Percentiles rank a stretch among this genome's conserved stretches.
These are phyloP conservation scores for Bovichtus variegatus DNA, from an alignment of 2,797 vertebrate species.

Conservation along the genomic window DNA sequence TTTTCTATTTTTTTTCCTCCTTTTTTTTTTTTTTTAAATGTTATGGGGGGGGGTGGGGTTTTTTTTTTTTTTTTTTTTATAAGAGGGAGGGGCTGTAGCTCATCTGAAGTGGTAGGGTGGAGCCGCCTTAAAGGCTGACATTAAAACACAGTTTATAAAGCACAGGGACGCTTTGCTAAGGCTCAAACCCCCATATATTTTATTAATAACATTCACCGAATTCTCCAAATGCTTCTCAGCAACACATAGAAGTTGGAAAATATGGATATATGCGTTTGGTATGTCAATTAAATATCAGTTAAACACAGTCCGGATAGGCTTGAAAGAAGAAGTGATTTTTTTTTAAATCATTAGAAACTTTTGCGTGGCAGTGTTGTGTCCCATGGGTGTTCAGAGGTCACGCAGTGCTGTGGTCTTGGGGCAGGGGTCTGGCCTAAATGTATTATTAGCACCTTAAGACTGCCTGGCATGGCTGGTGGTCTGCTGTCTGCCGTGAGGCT, in stretches of 20 bases:
- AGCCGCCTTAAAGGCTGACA: conserved; percentile 63
- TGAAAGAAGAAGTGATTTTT: background rate
- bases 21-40: conserved; percentile 9
- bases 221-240: background rate
- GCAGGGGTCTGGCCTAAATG: conserved; percentile 42
- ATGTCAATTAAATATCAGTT: too few species aligned
- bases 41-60: too few species aligned
- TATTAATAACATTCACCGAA: conserved; percentile 2
- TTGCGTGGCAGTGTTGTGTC: conserved; percentile 18
- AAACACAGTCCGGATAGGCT: background rate
- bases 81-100: conserved; percentile 65
- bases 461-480: conserved; percentile 75
- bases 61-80: conserved; percentile 45
- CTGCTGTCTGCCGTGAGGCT: conserved; percentile 53
- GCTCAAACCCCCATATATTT: conserved; percentile 5
- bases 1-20: conserved; percentile 1
- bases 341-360: background rate
- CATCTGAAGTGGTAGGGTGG: conserved; percentile 79
- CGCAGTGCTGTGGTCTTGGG: conserved; percentile 17
- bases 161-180: background rate
- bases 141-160: conserved; percentile 25
- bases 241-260: background rate
- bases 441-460: conserved; percentile 77
- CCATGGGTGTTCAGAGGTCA: conserved; percentile 46
- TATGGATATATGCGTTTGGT: conserved; percentile 5